Conservation (phyloP, 2,888 invertebrate genomes). For the Troides aeacus region DNA sequence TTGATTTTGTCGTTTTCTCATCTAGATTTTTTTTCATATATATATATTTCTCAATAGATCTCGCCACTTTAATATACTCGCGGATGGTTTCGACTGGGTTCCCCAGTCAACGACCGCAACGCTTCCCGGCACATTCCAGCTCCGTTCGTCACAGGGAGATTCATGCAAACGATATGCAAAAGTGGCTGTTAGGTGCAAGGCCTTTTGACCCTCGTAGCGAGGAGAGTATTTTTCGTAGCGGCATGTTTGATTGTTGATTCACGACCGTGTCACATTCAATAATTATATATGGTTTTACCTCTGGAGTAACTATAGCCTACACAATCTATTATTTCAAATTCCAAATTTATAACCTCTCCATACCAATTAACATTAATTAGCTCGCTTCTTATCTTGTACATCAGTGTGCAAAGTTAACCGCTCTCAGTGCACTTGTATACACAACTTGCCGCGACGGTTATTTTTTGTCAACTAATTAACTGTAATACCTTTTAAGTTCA, state of each 20-base stretch:
- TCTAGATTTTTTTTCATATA: too few species aligned
- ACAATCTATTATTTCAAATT: not conserved
- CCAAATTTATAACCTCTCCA: not conserved
- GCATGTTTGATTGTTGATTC: not conserved
- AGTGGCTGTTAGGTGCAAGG: constrained; percentile 50
- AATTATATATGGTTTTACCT: not conserved
- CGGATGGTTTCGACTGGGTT: constrained; percentile 50
- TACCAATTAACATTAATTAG: constrained; percentile 43
- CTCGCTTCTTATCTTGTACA: constrained; percentile 40
- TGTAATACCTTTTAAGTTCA: constrained; percentile 77
- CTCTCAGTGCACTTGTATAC: constrained; percentile 48
- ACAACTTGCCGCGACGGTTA: constrained; percentile 51
- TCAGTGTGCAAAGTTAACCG: constrained; percentile 27
- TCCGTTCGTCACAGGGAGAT: constrained; percentile 60
- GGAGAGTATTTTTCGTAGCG: constrained; percentile 40
- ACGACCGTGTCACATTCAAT: not conserved
- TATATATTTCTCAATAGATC: too few species aligned
- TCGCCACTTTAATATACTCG: constrained; percentile 44
- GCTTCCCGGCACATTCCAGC: constrained; percentile 58
- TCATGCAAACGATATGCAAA: constrained; percentile 66
- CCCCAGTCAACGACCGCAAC: constrained; percentile 63
- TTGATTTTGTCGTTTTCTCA: constrained; percentile 47
- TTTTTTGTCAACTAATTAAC: constrained; percentile 77
- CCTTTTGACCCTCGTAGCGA: constrained; percentile 39
- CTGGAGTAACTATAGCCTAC: not conserved